Conservation (phyloP, 2,888 invertebrate species). For the Timema podura region DNA sequence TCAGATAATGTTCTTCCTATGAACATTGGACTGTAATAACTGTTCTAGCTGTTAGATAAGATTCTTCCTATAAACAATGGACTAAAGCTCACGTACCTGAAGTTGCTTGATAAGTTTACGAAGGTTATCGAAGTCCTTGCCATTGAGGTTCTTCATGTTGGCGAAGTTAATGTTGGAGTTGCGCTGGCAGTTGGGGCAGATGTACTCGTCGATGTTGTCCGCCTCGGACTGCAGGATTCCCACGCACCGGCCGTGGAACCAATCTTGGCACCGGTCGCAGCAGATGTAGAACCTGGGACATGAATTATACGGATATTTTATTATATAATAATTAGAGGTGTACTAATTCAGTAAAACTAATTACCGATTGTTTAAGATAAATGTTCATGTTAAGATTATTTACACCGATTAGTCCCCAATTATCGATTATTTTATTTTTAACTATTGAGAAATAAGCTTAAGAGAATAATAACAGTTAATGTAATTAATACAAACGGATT, state of each 20-base stretch:
- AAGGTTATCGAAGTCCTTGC: constrained; percentile 76
- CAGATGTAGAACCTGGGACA: constrained; percentile 89
- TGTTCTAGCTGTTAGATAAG: no score
- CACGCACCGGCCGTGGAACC: constrained; percentile 98
- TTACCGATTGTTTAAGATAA: no score
- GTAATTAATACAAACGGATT: no score
- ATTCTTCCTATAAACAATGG: no score
- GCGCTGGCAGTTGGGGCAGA: constrained; percentile 93
- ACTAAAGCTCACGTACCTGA: constrained; percentile 53
- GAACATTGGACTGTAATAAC: no score
- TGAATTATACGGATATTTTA: not conserved
- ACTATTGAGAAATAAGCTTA: no score
- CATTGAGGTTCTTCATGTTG: constrained; percentile 79
- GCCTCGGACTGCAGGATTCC: constrained; percentile 92
- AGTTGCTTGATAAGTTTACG: constrained; percentile 85
- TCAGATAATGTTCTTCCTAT: no score
- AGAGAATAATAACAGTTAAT: no score
- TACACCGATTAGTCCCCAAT: no score
- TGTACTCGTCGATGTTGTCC: constrained; percentile 91
- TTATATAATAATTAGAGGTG: not conserved
- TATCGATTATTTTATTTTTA: not conserved
- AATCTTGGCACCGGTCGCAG: constrained; percentile 97
- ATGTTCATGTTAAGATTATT: no score
- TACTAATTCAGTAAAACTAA: no score
- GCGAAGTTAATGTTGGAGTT: constrained; percentile 85